Base-by-base conservation (phyloP, 1,140 invertebrate species). In the Diorhabda elongata region DNA sequence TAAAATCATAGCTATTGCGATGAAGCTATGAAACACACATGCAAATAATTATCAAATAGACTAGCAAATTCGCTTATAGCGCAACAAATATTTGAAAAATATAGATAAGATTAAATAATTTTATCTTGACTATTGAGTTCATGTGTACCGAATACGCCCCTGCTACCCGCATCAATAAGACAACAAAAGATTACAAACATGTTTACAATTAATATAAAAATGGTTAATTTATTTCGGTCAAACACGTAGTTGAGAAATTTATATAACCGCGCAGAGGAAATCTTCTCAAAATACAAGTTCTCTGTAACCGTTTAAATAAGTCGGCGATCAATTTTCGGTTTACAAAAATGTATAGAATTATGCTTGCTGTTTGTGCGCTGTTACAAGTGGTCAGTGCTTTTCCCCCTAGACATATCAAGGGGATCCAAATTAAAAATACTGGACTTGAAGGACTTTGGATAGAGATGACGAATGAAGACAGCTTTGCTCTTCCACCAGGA, bases 181-280 rank as follows among this genome's bases (percentile, higher is more conserved):
- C 44, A 64, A 64, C 63, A 64, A 64, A 64, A 64, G 52, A 57
- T 56, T 56, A 56, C 26, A 44, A 64, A 11, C 63, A 43, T 64
- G 63, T 64, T 64, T 64, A 64, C 63, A 64, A 64, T 64, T 41
- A 47, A 64, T 52, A 64, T 64, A 56, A 52, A 64, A 64, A 64
- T 57, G 63, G 5, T 64, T 56, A 64, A 64, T 64, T 52, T 62
- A 52, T 64, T 41, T 64, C 45, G 44, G n/a, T 56, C 47, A 42
- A 41, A 64, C 41, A 64, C 63, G 63, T 64, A 64, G 63, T 64
- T 56, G 43, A 56, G 63, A 56, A 56, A 8, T 42, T 62, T 8
- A 26, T 26, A 52, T 52, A 52, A 52, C 47, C 6, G 47, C 47
- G 47, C 47, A 52, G 47, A 4, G n/a, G 47, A n/a, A 52, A 52